Evolutionary conservation across 2,888 invertebrate genomes (phyloP).

Genomic region (Exocentrus adspersus): DNA sequence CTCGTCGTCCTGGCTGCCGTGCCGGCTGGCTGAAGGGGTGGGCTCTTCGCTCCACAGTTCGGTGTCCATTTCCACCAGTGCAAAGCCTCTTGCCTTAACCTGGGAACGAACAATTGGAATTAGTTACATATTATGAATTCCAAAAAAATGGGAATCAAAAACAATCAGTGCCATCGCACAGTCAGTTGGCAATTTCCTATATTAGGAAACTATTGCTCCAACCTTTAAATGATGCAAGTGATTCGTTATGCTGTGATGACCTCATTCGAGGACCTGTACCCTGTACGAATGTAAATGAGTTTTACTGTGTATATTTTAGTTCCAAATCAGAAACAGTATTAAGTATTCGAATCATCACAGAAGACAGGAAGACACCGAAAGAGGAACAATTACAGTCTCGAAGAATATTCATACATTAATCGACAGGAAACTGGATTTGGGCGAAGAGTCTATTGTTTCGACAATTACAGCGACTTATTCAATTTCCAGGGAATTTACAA

Average conservation of each 20-base stretch:
- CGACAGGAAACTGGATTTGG: too few relatives aligned
- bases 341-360: too few relatives aligned
- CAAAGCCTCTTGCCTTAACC: constrained; percentile 77
- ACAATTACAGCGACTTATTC: too few relatives aligned
- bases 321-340: too few relatives aligned
- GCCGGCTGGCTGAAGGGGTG: constrained; percentile 64
- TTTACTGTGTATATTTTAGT: too few relatives aligned
- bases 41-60: constrained; percentile 83
- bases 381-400: too few relatives aligned
- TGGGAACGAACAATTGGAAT: constrained; percentile 36
- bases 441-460: too few relatives aligned
- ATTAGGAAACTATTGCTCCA: background rate
- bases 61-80: constrained; percentile 89
- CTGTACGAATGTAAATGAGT: background rate
- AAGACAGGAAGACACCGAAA: too few relatives aligned
- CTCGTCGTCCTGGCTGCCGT: constrained; percentile 76
- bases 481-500: too few relatives aligned
- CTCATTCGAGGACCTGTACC: background rate
- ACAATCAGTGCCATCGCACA: background rate
- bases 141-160: too few relatives aligned
- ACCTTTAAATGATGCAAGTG: background rate
- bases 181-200: background rate
- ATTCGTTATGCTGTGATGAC: background rate
- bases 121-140: too few relatives aligned
- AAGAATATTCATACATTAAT: too few relatives aligned